Base-by-base conservation (phyloP, 2,888 invertebrate species). In the Brachyopa scutellaris region DNA sequence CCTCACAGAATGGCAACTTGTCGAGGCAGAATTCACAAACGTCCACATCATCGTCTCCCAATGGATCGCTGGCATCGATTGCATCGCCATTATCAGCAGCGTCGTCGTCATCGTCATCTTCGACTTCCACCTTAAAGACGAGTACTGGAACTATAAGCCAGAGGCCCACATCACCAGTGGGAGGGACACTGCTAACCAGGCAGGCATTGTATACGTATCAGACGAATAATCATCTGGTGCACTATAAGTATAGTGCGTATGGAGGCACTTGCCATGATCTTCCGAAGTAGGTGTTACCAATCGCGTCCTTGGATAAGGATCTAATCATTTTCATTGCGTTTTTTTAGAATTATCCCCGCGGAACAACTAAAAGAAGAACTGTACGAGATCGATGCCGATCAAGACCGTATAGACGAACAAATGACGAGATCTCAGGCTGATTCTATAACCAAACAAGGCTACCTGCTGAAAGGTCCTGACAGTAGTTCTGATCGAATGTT, bases 391-490 rank as follows among this genome's bases (percentile, higher is more conserved):
- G 98, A 98, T 90, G 94, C 95, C 5, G 96, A 97, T 89, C 93
- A 93, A 64, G 97, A 97, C 91, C 93, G 94, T 85, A 93, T 95
- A 84, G 95, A 96, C 89, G 95, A 95, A 89, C 91, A 92, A 72
- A 89, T 92, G 90, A 92, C 91, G 17, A 87, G 92, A 85, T 92
- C 93, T 1, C 94, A 94, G 87, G 93, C 93, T 85, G 95, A 95
- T 88, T 93, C 94, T 73, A 95, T 97, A 84, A 95, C 96, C 55
- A 97, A 97, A 91, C 95, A 97, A 90, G 97, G 97, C 0, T 97
- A 95, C 91, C 91, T 98, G 86, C 93, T 96, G 91, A 97, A 97
- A 90, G 97, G 97, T 45, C 97, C 97, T 5, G 97, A 97, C 91
- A 95, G 96, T 80, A 95, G 95, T 78, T 95, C 95, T 59, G 97